Base-by-base conservation (phyloP, 2,797 vertebrate genomes). In the Lagodon rhomboides region DNA sequence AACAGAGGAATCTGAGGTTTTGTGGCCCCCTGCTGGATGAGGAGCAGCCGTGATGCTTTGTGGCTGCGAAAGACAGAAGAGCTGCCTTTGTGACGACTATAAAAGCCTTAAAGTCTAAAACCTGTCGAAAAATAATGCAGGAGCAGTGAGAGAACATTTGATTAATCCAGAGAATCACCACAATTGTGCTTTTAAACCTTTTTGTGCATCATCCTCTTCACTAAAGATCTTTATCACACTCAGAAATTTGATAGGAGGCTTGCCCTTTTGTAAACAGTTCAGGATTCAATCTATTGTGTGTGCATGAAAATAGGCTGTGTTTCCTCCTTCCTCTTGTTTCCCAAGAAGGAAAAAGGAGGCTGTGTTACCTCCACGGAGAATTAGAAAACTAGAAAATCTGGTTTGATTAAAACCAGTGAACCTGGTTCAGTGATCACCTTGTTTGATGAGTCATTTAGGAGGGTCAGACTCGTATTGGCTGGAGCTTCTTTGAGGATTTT, bases 221-320 rank as follows among this genome's bases (percentile, higher is more conserved):
- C 22, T 61, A 5, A 22, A 75, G 23, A 41, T 46, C 55, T 68
- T 69, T 78, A 54, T 38, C 63, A 34, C 50, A 76, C 34, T 38
- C 34, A 8, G 83, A 82, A 67, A 89, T 27, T 1, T 54, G 60
- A 89, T 79, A 62, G 11, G 12, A 66, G 43, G 17, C 0, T 15
- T 5, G 18, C 44, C 25, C 27, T 68, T 72, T 84, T 67, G 80
- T 77, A 22, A 81, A 47, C 7, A 3, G 13, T 63, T 61, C 25
- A 63, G 49, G 30, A 66, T 53, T 66, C 55, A 53, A 34, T 75
- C 73, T 80, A 23, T 88, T 78, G 73, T 88, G 76, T 23, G 62
- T 87, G 76, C n/a, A 60, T 23, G 59, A 85, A 89, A 90, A 88
- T 73, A 68, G 85, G 77, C 49, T 62, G 4, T 23, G 44, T 83